phyloP scores from a whole-genome alignment of 2,888 invertebrate genomes.

The Eilema griseolum region DNA sequence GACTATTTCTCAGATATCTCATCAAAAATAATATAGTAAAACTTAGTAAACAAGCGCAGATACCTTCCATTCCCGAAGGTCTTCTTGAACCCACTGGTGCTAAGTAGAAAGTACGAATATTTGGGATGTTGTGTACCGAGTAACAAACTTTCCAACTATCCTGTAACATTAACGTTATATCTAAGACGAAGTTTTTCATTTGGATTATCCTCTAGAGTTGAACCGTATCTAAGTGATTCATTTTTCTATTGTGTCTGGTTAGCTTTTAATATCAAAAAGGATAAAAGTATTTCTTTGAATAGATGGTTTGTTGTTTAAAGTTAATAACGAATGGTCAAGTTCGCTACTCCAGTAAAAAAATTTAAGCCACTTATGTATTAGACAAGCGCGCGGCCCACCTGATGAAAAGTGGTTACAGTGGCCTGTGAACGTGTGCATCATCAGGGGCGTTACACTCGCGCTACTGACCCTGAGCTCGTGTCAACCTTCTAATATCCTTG shows the following conservation, averaged over 20 bases:
- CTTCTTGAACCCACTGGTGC: background rate
- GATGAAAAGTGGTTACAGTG: too few relatives aligned
- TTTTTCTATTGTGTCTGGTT: slow-evolving; percentile 5
- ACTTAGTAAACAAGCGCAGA: background rate
- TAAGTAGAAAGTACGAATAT: background rate
- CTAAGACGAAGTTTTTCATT: background rate
- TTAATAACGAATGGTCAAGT: background rate
- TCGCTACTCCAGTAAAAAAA: background rate
- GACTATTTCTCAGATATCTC: too few relatives aligned
- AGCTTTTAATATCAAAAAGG: background rate
- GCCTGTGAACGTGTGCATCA: too few relatives aligned
- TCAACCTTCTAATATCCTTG: too few relatives aligned
- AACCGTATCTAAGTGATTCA: background rate
- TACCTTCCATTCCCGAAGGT: background rate
- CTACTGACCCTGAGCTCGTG: too few relatives aligned
- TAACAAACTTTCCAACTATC: background rate
- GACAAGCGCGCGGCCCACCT: too few relatives aligned
- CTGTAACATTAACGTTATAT: background rate
- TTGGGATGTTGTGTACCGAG: background rate
- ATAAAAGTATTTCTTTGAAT: background rate
- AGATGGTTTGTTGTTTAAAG: background rate
- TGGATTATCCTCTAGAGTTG: background rate
- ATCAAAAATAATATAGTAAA: background rate
- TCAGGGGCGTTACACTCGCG: too few relatives aligned
- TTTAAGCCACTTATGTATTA: too few relatives aligned